phyloP scores from a whole-genome alignment of 30 jellyfish, hydroid and myxozoan species.

The Turritopsis rubra region DNA sequence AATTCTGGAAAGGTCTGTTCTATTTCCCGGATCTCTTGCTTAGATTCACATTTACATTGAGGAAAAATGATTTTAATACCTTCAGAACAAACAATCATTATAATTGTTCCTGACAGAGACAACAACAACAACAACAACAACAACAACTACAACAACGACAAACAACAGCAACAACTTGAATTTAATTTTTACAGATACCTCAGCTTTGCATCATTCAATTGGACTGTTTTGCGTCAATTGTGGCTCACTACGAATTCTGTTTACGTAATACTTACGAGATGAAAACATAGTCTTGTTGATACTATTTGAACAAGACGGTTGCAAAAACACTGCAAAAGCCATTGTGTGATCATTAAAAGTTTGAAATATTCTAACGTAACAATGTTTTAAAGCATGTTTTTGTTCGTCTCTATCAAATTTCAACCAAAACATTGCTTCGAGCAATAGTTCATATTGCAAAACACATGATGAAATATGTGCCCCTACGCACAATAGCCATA shows the following conservation, averaged over 20 bases:
- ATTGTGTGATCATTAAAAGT: neutral
- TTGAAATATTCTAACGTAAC: neutral
- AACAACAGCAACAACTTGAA: no score
- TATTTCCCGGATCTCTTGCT: no score
- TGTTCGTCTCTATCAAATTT: neutral
- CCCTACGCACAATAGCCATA: neutral
- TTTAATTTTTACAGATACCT: no score
- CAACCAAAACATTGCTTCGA: neutral
- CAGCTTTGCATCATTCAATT: no score
- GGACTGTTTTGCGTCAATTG: neutral
- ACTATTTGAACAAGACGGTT: neutral
- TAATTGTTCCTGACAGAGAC: no score
- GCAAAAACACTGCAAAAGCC: neutral
- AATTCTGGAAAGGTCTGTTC: no score
- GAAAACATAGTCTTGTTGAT: neutral
- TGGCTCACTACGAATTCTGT: neutral
- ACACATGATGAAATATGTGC: neutral
- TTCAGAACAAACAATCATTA: no score
- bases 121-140: no score
- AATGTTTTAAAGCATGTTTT: neutral
- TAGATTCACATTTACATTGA: no score
- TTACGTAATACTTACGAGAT: neutral
- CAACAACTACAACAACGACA: no score
- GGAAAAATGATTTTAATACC: no score
- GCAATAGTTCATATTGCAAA: neutral